Evolutionary conservation across 2,797 vertebrate genomes (phyloP).

Genomic region (Spinus pinus): DNA sequence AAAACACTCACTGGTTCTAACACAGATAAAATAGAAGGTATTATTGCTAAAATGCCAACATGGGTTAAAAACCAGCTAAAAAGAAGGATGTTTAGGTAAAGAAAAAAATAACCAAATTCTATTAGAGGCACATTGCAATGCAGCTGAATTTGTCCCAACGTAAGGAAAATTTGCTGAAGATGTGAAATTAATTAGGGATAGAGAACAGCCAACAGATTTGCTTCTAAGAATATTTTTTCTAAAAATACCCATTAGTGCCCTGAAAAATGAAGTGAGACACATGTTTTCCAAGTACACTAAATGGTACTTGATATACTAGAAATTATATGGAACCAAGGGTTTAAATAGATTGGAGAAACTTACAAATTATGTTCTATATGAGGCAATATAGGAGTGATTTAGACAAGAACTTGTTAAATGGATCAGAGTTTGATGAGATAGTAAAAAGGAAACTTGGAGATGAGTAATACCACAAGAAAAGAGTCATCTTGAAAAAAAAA

Average conservation of each 20-base stretch:
- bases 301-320: background rate
- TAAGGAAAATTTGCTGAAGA: conserved; percentile 31
- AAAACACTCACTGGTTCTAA: background rate
- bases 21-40: background rate
- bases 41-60: background rate
- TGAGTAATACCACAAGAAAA: conserved; percentile 20
- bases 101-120: background rate
- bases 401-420: background rate
- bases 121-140: background rate
- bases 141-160: background rate
- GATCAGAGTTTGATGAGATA: background rate
- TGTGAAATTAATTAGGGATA: conserved; percentile 21
- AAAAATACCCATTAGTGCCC: conserved; percentile 19
- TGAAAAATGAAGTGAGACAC: conserved; percentile 5
- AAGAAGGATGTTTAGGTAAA: background rate
- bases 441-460: conserved; percentile 34
- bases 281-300: background rate
- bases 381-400: conserved; percentile 3
- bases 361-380: background rate
- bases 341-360: background rate
- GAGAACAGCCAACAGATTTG: conserved; percentile 12
- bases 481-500: background rate
- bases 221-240: conserved; percentile 42
- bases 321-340: background rate
- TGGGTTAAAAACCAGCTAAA: background rate